Conservation (phyloP, 2,113 vertebrate species). For the Ophthalmolycus amberensis region DNA sequence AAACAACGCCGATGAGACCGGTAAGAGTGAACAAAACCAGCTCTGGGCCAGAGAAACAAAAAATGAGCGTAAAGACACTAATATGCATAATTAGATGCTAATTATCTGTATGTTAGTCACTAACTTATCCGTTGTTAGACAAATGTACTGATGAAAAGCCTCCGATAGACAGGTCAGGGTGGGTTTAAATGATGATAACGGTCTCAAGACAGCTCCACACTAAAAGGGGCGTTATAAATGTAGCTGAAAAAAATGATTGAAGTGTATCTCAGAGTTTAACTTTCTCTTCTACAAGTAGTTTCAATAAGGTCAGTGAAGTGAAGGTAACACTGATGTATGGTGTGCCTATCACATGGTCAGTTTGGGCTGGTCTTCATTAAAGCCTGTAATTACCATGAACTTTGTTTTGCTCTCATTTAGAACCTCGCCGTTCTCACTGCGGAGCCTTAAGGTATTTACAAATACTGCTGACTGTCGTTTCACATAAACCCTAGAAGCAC, state of each 20-base stretch:
- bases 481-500: slow-evolving; percentile 18
- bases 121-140: not conserved
- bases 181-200: not conserved
- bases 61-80: not conserved
- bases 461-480: not conserved
- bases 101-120: not conserved
- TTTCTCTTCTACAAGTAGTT: not conserved
- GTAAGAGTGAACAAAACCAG: not conserved
- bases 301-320: not conserved
- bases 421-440: not conserved
- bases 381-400: slow-evolving; percentile 2
- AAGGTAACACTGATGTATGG: not conserved
- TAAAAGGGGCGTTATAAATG: not conserved
- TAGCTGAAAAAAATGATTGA: not conserved
- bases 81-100: not conserved
- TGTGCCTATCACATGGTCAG: not conserved
- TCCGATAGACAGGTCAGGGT: not conserved
- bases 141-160: not conserved
- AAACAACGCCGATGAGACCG: not conserved
- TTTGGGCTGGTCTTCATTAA: slow-evolving; percentile 2
- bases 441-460: not conserved
- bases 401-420: slow-evolving; percentile 12
- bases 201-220: not conserved
- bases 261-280: not conserved
- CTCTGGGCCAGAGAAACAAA: not conserved